These are phyloP conservation scores for Cheilosia pagana DNA, from an alignment of 2,888 invertebrate species.

Conservation along the genomic window DNA sequence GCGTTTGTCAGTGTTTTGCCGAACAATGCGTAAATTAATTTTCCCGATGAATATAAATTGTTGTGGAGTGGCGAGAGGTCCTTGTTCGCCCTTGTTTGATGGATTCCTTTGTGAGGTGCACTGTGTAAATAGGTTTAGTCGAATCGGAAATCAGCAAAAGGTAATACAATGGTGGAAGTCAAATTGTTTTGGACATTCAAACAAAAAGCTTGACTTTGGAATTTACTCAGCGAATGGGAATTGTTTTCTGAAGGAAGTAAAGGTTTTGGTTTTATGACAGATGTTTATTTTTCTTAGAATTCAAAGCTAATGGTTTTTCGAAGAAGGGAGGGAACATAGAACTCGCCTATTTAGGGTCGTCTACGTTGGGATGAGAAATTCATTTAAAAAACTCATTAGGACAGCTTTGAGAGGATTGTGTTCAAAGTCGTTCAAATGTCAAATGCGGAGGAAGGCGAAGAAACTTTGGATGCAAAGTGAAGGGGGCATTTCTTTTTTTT, in stretches of 20 bases:
- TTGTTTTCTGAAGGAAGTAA: neutral
- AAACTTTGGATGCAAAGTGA: no score
- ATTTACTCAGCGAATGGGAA: neutral
- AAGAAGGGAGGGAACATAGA: no score
- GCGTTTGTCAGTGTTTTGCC: conserved; percentile 23
- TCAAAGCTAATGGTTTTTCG: no score
- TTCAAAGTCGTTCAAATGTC: no score
- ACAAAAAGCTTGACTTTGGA: conserved; percentile 3
- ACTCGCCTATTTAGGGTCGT: no score
- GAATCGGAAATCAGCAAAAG: conserved; percentile 4
- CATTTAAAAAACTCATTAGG: no score
- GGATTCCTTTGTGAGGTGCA: conserved; percentile 33
- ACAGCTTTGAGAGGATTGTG: no score
- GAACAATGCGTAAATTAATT: conserved; percentile 43
- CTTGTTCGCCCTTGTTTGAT: conserved; percentile 13
- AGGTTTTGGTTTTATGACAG: neutral
- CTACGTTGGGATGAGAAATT: no score
- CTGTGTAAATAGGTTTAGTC: neutral
- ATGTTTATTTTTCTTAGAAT: neutral
- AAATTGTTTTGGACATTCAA: conserved; percentile 1
- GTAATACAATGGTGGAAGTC: conserved; percentile 29
- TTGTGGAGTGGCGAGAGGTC: conserved; percentile 21
- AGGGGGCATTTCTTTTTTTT: no score
- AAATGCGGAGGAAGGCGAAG: no score
- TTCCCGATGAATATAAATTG: conserved; percentile 38